These are phyloP conservation scores for Acanthis flammea DNA, from an alignment of 2,797 vertebrate species.

Conservation along the genomic window DNA sequence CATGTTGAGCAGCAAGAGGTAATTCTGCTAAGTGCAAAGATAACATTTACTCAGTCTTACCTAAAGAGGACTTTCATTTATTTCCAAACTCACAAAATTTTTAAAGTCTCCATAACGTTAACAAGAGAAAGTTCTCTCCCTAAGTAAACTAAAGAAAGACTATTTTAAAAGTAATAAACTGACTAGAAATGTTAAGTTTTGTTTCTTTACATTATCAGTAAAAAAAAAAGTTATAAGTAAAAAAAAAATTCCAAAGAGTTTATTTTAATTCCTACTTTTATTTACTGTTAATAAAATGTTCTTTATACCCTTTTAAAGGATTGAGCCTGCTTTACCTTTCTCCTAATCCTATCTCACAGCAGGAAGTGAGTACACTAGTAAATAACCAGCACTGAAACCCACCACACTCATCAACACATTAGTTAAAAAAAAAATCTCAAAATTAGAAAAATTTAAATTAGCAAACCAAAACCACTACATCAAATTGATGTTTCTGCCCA, in stretches of 20 bases:
- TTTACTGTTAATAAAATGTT: neutral
- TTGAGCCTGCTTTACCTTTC: neutral
- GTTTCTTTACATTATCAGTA: neutral
- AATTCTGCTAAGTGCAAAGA: neutral
- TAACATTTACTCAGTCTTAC: neutral
- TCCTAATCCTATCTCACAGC: neutral
- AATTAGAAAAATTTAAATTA: neutral
- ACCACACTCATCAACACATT: neutral
- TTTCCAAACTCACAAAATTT: neutral
- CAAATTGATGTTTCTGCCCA: fast-evolving
- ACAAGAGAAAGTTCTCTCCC: neutral
- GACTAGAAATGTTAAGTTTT: neutral
- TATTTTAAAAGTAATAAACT: neutral
- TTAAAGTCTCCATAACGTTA: neutral
- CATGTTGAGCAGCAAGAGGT: neutral
- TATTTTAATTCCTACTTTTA: neutral
- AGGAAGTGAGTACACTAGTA: neutral
- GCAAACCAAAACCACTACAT: neutral
- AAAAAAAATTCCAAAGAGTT: neutral
- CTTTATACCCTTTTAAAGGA: neutral
- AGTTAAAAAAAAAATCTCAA: neutral
- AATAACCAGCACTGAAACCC: neutral
- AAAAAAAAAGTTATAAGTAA: neutral
- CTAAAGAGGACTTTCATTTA: neutral
- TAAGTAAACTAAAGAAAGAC: neutral